These are phyloP conservation scores for Lycaon pictus DNA, from an alignment of 2,113 vertebrate genomes.

Conservation along the genomic window DNA sequence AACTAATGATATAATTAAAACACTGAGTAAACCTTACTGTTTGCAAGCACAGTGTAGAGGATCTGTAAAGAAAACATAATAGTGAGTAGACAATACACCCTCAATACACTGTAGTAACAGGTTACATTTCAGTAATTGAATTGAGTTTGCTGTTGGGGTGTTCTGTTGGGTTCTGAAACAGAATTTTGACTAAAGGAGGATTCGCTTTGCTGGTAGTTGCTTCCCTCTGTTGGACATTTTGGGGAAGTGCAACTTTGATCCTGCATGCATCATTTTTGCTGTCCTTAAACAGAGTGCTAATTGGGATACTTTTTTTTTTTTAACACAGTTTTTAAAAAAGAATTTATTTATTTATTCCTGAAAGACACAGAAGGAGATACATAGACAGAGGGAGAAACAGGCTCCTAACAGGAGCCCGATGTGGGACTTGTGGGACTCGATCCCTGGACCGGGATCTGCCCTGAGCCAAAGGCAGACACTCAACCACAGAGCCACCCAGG, in stretches of 20 bases:
- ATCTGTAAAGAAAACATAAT: conserved; percentile 18
- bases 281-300: conserved; percentile 35
- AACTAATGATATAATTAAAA: neutral
- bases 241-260: conserved; percentile 45
- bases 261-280: neutral
- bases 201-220: conserved; percentile 65
- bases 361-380: too few species aligned
- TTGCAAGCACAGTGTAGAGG: neutral
- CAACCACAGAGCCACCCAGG: too few species aligned
- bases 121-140: conserved; percentile 50
- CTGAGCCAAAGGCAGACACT: too few species aligned
- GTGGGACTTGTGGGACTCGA: too few species aligned
- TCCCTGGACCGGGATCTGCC: too few species aligned
- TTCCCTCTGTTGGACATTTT: conserved; percentile 80
- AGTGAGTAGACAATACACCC: neutral
- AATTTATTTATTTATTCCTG: too few species aligned
- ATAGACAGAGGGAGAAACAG: too few species aligned
- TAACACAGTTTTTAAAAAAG: too few species aligned
- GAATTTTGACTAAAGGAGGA: neutral
- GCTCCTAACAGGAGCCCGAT: too few species aligned
- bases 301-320: conserved; percentile 47
- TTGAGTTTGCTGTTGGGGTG: neutral
- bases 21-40: neutral
- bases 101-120: neutral
- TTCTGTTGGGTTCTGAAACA: conserved; percentile 17